phyloP scores from a whole-genome alignment of 2,113 vertebrate genomes.

The Psilopsiagon aymara region DNA sequence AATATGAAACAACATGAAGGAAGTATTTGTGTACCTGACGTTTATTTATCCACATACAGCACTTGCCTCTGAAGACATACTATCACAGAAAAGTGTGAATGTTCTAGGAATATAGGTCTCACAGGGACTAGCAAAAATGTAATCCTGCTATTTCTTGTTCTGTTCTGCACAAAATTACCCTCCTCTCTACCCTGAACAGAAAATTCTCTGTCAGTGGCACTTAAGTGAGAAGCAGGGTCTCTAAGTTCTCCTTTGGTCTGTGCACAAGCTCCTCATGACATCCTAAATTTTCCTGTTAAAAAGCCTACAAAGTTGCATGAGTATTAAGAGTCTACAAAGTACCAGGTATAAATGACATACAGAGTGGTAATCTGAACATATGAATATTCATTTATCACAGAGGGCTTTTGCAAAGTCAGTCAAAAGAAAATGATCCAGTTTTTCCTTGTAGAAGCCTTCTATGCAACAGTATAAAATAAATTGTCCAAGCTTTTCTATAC shows the following conservation, averaged over 20 bases:
- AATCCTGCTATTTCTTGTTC: neutral
- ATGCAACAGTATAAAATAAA: neutral
- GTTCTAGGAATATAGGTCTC: neutral
- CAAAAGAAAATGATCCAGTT: neutral
- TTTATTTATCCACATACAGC: neutral
- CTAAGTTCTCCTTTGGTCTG: neutral
- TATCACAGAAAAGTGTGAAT: neutral
- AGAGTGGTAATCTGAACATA: neutral
- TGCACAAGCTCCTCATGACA: neutral
- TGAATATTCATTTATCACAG: neutral
- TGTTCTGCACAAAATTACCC: neutral
- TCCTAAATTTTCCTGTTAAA: neutral
- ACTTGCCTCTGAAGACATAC: neutral
- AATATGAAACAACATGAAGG: fast-evolving
- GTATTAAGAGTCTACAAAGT: neutral
- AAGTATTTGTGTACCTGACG: neutral
- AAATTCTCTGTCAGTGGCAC: neutral
- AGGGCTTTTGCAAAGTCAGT: neutral
- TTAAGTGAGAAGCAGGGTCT: neutral
- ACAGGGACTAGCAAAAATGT: neutral
- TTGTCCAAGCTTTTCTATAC: neutral
- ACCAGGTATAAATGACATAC: neutral
- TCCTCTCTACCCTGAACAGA: neutral
- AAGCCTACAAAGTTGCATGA: neutral
- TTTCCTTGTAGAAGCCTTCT: neutral